A percentile compares a stretch with the other conserved stretches of the same genome.
Conservation (phyloP, 2,797 vertebrate genomes). For the Cryptoprocta ferox region DNA sequence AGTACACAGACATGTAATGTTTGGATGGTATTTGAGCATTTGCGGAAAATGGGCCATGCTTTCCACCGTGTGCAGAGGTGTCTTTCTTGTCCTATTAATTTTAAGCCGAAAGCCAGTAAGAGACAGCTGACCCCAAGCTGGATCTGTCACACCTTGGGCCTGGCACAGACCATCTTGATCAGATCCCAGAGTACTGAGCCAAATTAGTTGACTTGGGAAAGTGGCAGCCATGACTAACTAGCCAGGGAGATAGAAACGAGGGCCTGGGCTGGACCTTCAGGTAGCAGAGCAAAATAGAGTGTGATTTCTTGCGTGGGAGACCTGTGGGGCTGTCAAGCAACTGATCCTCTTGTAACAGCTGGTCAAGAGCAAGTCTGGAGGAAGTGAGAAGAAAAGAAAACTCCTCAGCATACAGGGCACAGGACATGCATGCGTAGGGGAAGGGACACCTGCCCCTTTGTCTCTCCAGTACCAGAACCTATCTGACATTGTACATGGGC, state of each 20-base stretch:
- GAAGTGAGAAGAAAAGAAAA: not conserved
- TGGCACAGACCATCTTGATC: slow-evolving; percentile 23
- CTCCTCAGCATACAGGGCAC: not conserved
- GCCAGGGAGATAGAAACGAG: not conserved
- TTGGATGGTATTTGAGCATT: not conserved
- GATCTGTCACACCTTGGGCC: not conserved
- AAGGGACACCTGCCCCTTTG: not conserved
- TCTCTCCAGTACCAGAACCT: not conserved
- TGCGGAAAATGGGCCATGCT: slow-evolving; percentile 10
- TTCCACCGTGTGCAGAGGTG: not conserved
- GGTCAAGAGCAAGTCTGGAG: not conserved
- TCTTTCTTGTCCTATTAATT: slow-evolving; percentile 61
- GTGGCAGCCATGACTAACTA: not conserved
- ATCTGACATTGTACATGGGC: not conserved
- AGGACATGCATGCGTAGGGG: rapidly evolving
- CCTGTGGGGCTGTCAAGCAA: not conserved
- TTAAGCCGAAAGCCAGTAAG: slow-evolving; percentile 43
- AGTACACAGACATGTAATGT: not conserved
- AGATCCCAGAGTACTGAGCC: not conserved
- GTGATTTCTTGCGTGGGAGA: not conserved
- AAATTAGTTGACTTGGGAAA: not conserved
- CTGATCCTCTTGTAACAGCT: not conserved
- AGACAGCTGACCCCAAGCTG: slow-evolving; percentile 15
- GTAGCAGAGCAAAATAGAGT: not conserved
- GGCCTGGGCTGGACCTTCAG: not conserved